A percentile compares a stretch with the other conserved stretches of the same genome.
phyloP scores from a whole-genome alignment of 2,888 invertebrate genomes.

The Mylabris sibirica region DNA sequence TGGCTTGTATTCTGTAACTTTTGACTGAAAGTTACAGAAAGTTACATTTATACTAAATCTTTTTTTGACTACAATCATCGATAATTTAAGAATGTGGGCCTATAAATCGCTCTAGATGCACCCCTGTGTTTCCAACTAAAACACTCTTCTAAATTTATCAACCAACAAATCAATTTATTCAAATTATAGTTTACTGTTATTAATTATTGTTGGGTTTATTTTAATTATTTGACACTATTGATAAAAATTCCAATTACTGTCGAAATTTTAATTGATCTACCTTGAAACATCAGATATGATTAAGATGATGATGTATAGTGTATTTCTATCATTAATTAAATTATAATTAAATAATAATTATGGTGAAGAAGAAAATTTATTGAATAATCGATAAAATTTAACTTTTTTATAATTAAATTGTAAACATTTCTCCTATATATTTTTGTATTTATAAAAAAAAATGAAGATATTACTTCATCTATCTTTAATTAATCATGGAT shows the following conservation, averaged over 20 bases:
- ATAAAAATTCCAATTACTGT: not conserved
- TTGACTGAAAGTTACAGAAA: no score
- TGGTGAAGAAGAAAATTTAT: not conserved
- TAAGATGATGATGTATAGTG: not conserved
- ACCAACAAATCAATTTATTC: not conserved
- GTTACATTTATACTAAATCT: no score
- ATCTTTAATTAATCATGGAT: not conserved
- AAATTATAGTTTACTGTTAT: not conserved
- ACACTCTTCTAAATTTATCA: not conserved
- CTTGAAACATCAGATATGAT: not conserved
- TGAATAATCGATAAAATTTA: not conserved
- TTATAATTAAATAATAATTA: no score
- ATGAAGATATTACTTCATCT: not conserved
- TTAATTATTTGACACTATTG: no score
- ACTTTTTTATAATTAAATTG: not conserved
- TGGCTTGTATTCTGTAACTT: no score
- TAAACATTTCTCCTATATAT: not conserved
- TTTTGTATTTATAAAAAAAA: not conserved
- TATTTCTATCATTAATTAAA: not conserved
- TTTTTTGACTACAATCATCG: no score
- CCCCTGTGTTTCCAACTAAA: no score
- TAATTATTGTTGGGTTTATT: not conserved
- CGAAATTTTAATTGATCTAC: not conserved
- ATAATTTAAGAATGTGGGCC: no score
- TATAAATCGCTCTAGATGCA: no score